Base-by-base conservation (phyloP, 2,888 invertebrate species). In the Stenichneumon culpator region DNA sequence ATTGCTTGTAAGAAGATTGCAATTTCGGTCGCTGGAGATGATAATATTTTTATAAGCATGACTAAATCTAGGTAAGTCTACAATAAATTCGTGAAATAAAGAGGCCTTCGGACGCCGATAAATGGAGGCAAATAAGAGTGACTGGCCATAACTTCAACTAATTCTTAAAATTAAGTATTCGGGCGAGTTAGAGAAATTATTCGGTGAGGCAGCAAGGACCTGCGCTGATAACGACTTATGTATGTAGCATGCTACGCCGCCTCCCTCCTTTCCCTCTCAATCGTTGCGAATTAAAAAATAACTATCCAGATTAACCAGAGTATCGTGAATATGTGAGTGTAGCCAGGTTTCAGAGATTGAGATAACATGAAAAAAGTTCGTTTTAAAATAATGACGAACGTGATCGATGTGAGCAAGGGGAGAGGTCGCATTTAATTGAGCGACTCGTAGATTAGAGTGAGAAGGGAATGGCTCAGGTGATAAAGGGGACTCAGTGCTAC, bases 1-100 rank as follows among this genome's bases (percentile, higher is more conserved):
- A 28, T 28, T 28, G 28, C 5, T 28, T 28, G 25, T 11, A 1
- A 69, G 14, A 0, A 79, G 47, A 19, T 79, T 79, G 32, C 70
- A 69, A 14, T 79, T 79, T 1, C 69, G 5, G n/a, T 69, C 79
- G 0, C 79, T 60, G 0, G 79, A 3, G 3, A 70, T n/a, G 11
- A 79, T 69, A 1, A 69, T 69, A 39, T 79, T 70, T 14, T 69
- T 79, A 22, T 60, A 79, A 28, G 7, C 47, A 7, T 68, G 69
- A 0, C 28, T 25, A 22, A 69, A 25, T 3, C 47, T 54, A 6
- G 28, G 2, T 11, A 39, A 69, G 4, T 47, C 63, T 16, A 25
- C 3, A 2, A 54, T 47, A 36, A 70, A 70, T 3, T 79, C 69
- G 36, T 36, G 25, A 1, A 79, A 14, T 2, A 69, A n/a, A 22